A percentile compares a stretch with the other conserved stretches of the same genome.
Evolutionary conservation across 2,113 vertebrate species (phyloP).

Genomic region (Pterophyllum scalare): DNA sequence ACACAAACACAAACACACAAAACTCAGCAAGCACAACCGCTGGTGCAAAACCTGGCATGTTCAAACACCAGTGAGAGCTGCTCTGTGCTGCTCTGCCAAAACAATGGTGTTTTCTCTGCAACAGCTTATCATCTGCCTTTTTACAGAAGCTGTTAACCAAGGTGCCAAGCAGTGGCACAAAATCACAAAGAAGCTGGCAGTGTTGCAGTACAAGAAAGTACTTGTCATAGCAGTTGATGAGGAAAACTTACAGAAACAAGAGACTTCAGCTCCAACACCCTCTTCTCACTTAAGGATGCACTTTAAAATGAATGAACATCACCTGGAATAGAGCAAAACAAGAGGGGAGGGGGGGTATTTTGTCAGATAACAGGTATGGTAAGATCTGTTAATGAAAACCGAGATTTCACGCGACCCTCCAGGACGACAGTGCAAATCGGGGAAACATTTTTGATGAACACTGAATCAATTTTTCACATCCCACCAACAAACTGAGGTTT

Average conservation of each 20-base stretch:
- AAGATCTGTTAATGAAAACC: background rate
- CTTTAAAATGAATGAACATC: slow-evolving; percentile 70
- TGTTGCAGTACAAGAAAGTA: background rate
- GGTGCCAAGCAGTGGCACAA: background rate
- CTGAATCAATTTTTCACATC: slow-evolving; percentile 14
- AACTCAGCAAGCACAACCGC: background rate
- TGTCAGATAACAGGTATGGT: background rate
- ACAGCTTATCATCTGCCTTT: slow-evolving; percentile 14
- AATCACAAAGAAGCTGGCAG: background rate
- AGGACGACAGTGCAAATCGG: background rate
- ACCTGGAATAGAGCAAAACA: slow-evolving; percentile 52
- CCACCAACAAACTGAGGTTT: background rate
- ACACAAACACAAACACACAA: no score
- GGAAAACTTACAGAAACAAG: slow-evolving; percentile 61
- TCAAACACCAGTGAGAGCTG: slow-evolving; percentile 7
- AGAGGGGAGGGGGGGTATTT: background rate
- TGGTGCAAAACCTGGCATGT: slow-evolving; percentile 1
- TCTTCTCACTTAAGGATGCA: slow-evolving; percentile 63
- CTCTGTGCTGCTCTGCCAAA: background rate
- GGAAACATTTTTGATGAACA: slow-evolving; percentile 5
- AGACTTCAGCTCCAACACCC: slow-evolving; percentile 67
- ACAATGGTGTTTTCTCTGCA: slow-evolving; percentile 9
- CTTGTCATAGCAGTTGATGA: background rate
- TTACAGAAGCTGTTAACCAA: slow-evolving; percentile 4
- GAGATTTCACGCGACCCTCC: background rate